Percentiles rank a stretch among this genome's conserved stretches.
Conservation (phyloP, 2,888 invertebrate species). For the Sylvicola fuscatus region DNA sequence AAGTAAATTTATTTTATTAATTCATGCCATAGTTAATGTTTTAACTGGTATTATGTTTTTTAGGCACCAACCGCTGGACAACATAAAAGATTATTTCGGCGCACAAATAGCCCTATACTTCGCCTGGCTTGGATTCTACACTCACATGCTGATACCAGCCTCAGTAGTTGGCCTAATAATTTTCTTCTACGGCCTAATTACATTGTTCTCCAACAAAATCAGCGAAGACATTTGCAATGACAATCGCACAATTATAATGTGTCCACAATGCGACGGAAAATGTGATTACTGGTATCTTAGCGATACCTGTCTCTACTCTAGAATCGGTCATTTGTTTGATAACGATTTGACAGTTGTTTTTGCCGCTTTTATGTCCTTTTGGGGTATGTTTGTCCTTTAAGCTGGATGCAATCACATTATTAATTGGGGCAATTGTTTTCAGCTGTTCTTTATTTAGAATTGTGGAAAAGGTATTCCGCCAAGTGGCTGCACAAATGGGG, state of each 20-base stretch:
- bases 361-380: slow-evolving; percentile 63
- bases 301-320: slow-evolving; percentile 49
- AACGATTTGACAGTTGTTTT: slow-evolving; percentile 60
- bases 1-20: slow-evolving; percentile 23
- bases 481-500: slow-evolving; percentile 71
- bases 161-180: slow-evolving; percentile 44
- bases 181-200: slow-evolving; percentile 36
- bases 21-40: too few species aligned
- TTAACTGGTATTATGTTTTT: too few species aligned
- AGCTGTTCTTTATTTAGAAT: slow-evolving; percentile 53
- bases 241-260: slow-evolving; percentile 42
- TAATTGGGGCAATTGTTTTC: slow-evolving; percentile 3
- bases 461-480: slow-evolving; percentile 65
- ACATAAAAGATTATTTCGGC: slow-evolving; percentile 57
- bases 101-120: slow-evolving; percentile 62
- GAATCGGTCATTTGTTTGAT: slow-evolving; percentile 60
- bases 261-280: slow-evolving; percentile 55
- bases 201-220: slow-evolving; percentile 24
- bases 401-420: too few species aligned
- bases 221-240: slow-evolving; percentile 37
- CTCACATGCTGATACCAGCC: slow-evolving; percentile 59
- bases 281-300: slow-evolving; percentile 56
- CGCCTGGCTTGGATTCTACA: slow-evolving; percentile 72
- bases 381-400: slow-evolving; percentile 29
- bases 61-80: slow-evolving; percentile 46